Evolutionary conservation across 2,888 invertebrate species (phyloP), one percentile per base, ranked within the genome.

Genomic region (Alcis repandata): DNA sequence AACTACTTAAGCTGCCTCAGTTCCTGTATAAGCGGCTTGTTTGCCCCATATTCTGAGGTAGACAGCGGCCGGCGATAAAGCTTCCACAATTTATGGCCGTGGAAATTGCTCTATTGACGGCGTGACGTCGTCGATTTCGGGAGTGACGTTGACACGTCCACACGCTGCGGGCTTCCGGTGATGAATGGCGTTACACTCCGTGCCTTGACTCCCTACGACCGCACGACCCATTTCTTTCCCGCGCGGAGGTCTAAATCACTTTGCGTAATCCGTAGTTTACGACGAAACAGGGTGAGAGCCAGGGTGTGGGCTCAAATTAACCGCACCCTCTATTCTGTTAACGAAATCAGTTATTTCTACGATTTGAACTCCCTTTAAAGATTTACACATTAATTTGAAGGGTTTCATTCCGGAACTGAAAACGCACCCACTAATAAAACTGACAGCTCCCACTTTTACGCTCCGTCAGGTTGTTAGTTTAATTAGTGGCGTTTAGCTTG

Each of bases 41-140:
- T 80, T 78, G 79, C 77, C 78, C 78, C 70, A 76, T 74, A 75
- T 77, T 79, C 74, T 1, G 75, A 62, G 68, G 69, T 65, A 70
- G 66, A 59, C 64, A 71, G 72, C 73, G 68, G 70, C 70, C 69
- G 67, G 70, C 75, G 80, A 81, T 85, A 85, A 79, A 82, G 77
- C 80, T 72, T 74, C 74, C 76, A 64, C 71, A 80, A 85, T 85
- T 84, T 80, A 83, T 79, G 78, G 68, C 72, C 74, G 63, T 52
- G 75, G 73, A 75, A 83, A 83, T 84, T 79, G 79, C 72, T 72
- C 73, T 76, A 82, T 81, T 80, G 84, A 79, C 78, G 75, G 70
- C 67, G 73, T 83, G 80, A 82, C 82, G 83, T 80, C 80, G 79
- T 78, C 77, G 75, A 74, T 76, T 77, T 73, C 71, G 71, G 70